Evolutionary conservation across 2,797 vertebrate species (phyloP), one percentile per base, ranked within the genome.

Genomic region (Spinibarbus caldwelli): DNA sequence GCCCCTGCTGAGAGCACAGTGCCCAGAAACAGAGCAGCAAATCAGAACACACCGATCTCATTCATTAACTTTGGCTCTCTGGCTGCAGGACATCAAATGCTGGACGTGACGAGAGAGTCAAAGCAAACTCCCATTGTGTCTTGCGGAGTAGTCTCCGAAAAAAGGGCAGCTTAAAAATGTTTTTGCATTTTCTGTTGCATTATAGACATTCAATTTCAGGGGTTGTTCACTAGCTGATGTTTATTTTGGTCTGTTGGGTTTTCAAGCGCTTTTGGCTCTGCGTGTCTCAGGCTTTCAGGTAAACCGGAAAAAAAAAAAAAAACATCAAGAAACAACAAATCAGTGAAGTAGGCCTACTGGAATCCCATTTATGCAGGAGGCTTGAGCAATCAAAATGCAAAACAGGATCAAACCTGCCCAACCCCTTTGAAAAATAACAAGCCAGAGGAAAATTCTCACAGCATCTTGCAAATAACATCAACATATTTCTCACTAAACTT

Each of bases 361-460:
- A 90, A 92, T 92, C 90, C 87, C 84, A 92, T 93, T 84, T 77
- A 75, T 77, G 92, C 86, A 92, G 86, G 86, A 90, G 90, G 92
- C 91, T 83, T 77, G 87, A 89, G 93, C 93, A 92, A 95, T 94
- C 92, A 94, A 94, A 94, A 94, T 95, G 92, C 94, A 94, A 95
- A 95, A 92, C 88, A 94, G 92, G 66, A 90, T 92, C 89, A 76
- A 87, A 87, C 34, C 45, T 38, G 15, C 15, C 19, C 75, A 92
- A 93, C 38, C 66, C 36, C 34, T 19, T 1, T 57, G 54, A 54
- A 54, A 23, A 9, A 34, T 36, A 52, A 36, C 6, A 36, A 38
- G 73, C 31, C 49, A 76, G 49, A 54, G 31, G 92, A 90, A 87
- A 76, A 82, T 88, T 88, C 90, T 93, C 91, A 85, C 90, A 91